These are phyloP conservation scores for Caenorhabditis drosophilae DNA, from an alignment of 2,888 invertebrate genomes.

Conservation along the genomic window DNA sequence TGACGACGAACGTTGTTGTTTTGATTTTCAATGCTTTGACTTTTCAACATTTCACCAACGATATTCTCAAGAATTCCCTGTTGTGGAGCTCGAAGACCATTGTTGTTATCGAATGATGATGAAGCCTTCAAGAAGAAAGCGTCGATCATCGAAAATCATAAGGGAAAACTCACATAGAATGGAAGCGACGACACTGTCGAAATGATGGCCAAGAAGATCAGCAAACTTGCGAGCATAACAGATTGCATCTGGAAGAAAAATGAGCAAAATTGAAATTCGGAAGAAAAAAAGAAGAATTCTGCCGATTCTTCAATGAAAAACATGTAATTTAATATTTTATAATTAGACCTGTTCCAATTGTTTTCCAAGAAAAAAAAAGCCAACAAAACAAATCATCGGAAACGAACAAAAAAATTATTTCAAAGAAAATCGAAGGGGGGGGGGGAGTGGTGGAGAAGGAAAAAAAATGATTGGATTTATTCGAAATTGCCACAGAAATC, in stretches of 20 bases:
- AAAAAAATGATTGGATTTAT: no score
- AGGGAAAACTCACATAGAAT: conserved; percentile 30
- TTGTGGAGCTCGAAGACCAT: conserved; percentile 23
- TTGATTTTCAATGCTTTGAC: conserved; percentile 23
- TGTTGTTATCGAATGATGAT: conserved; percentile 6
- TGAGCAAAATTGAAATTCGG: conserved; percentile 4
- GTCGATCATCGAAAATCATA: background rate
- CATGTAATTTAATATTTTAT: background rate
- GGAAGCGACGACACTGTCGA: conserved; percentile 19
- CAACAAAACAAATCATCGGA: background rate
- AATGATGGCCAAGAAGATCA: conserved; percentile 37
- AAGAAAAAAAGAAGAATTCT: background rate
- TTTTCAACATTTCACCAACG: conserved; percentile 23
- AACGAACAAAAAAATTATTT: background rate
- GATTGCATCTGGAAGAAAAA: conserved; percentile 29
- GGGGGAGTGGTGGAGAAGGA: no score
- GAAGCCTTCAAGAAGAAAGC: conserved; percentile 13
- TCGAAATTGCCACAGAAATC: background rate
- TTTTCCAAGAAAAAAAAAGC: background rate
- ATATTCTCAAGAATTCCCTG: conserved; percentile 31
- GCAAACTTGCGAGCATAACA: conserved; percentile 17
- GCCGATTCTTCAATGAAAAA: conserved; percentile 5
- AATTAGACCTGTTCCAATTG: no score
- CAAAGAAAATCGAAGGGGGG: conserved; percentile 3
- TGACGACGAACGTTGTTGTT: conserved; percentile 31